Evolutionary conservation across 2,888 invertebrate genomes (phyloP), one percentile per base, ranked within the genome.

Genomic region (Lucinisca nassula): DNA sequence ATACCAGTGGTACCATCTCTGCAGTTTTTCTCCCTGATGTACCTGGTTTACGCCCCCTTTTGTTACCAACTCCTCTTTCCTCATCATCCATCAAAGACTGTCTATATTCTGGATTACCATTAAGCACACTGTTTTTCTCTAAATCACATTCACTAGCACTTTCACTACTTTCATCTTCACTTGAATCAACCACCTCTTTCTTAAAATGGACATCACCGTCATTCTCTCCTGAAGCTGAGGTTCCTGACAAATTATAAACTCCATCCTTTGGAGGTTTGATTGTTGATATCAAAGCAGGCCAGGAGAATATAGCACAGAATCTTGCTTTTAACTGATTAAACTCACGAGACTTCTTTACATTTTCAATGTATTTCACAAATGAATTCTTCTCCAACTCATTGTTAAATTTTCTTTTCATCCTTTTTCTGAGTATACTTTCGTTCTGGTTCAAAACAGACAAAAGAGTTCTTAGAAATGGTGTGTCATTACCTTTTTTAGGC

Each of bases 241-340:
- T 30, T 35, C 8, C 67, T 21, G 67, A 35, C 8, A 10, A 10
- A 17, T 10, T 17, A 45, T 12, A 17, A 8, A 12, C 10, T 45
- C 45, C n/a, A n/a, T 79, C 79, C 73, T 30, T 73, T 10, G 89
- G 88, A 12, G 92, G 91, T 30, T 79, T 75, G 17, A 93, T 79
- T 0, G 93, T 92, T 10, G 95, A 91, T 51, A 95, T 74, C 0
- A 95, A 79, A 1, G 94, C 94, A 27, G 95, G 94, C 95, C 95
- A 95, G 73, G 92, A 82, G 80, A 94, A 95, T 24, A 94, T 55
- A 0, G 94, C 87, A n/a, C 90, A 85, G 76, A 95, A 94, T 55
- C 95, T 76, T 4, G 91, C 90, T 87, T 92, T 77, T 14, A 94
- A 72, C 73, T 84, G 37, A 27, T 88, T 58, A 78, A 84, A 93